phyloP scores from a whole-genome alignment of 37 sponge, comb jelly and placozoan genomes.

The Agelas oroides region DNA sequence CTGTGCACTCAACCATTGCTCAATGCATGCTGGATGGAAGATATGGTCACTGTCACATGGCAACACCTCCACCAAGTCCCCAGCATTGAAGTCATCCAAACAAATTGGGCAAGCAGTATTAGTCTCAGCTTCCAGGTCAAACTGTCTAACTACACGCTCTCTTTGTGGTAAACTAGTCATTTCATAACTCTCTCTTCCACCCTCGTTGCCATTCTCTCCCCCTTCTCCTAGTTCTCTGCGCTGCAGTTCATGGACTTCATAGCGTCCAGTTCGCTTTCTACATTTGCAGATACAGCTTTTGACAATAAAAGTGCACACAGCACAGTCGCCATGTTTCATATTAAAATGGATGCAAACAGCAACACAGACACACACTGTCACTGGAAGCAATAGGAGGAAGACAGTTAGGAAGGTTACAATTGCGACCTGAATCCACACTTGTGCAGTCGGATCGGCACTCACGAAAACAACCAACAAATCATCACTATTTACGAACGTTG shows the following conservation, averaged over 20 bases:
- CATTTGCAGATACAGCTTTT: not conserved
- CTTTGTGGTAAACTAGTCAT: too few species aligned
- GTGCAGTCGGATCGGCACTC: not conserved
- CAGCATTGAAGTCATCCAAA: too few species aligned
- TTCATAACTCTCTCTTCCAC: too few species aligned
- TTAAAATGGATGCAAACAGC: not conserved
- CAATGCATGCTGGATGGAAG: too few species aligned
- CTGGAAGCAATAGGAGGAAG: not conserved
- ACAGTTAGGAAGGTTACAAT: not conserved
- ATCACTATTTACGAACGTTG: not conserved
- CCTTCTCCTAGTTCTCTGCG: not conserved
- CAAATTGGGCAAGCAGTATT: too few species aligned
- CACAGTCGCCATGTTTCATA: not conserved
- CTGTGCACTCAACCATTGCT: too few species aligned
- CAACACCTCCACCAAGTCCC: too few species aligned
- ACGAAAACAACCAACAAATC: not conserved
- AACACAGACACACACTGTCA: not conserved
- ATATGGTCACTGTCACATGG: too few species aligned
- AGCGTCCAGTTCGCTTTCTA: not conserved
- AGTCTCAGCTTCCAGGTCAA: too few species aligned
- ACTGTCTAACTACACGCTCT: too few species aligned
- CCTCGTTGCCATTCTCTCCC: too few species aligned
- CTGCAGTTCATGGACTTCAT: slow-evolving; percentile 18
- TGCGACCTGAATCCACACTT: not conserved
- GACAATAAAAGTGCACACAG: not conserved